phyloP scores from a whole-genome alignment of 2,888 invertebrate species.

The Leptogaster cylindrica region DNA sequence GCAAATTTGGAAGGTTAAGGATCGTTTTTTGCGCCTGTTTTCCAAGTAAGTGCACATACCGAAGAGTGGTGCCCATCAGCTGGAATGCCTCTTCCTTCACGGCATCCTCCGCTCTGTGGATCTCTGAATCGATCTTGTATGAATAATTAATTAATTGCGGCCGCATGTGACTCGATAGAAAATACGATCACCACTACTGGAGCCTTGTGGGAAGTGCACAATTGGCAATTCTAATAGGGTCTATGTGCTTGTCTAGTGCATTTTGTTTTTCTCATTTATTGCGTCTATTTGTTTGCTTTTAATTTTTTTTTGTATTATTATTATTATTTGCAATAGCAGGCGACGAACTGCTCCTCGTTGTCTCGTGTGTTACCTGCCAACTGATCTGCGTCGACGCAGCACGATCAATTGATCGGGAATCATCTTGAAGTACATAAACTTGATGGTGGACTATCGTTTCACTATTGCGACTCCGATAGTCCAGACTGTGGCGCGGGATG shows the following conservation, averaged over 20 bases:
- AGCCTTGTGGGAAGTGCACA: conserved; percentile 35
- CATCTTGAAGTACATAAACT: conserved; percentile 28
- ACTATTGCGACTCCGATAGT: too few relatives aligned
- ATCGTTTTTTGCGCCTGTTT: too few relatives aligned
- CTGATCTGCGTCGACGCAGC: conserved; percentile 2
- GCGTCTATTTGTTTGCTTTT: conserved; percentile 5
- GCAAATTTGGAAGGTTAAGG: conserved; percentile 17
- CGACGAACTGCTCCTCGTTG: background rate
- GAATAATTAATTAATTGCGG: conserved; percentile 48
- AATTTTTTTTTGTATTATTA: background rate
- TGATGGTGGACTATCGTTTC: background rate
- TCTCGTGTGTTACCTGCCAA: background rate
- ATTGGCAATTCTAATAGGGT: conserved; percentile 43
- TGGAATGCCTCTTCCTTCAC: conserved; percentile 4
- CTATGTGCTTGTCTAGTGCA: conserved; percentile 23
- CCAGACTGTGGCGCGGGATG: background rate
- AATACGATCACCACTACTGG: background rate
- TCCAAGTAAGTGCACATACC: too few relatives aligned
- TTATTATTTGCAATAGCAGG: background rate
- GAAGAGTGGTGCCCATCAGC: too few relatives aligned
- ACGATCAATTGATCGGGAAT: conserved; percentile 25
- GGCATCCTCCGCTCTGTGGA: conserved; percentile 24
- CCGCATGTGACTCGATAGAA: conserved; percentile 44
- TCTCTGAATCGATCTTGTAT: conserved; percentile 39
- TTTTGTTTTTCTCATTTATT: conserved; percentile 1